These are phyloP conservation scores for Chaetorhynchus papuensis DNA, from an alignment of 2,113 vertebrate genomes.

Conservation along the genomic window DNA sequence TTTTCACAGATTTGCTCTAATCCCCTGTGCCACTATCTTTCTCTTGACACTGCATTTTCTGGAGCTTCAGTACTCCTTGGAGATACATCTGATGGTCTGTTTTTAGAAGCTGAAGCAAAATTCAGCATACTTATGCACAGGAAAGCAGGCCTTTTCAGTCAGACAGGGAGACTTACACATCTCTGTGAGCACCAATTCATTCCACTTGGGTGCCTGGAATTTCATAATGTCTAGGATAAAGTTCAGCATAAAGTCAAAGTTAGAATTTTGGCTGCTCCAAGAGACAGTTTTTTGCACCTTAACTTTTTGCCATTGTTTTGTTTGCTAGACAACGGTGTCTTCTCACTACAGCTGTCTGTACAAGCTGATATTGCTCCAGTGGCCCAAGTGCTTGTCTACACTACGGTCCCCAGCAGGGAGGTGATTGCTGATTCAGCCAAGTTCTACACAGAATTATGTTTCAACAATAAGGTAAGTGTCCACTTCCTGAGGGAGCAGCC, in stretches of 20 bases:
- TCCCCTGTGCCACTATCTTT: neutral
- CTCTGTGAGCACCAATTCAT: neutral
- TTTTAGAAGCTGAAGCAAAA: neutral
- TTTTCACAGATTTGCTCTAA: neutral
- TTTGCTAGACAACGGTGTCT: slow-evolving; percentile 64
- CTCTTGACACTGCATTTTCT: neutral
- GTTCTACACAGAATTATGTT: slow-evolving; percentile 76
- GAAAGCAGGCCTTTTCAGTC: neutral
- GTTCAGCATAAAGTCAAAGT: neutral
- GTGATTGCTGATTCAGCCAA: slow-evolving; percentile 79
- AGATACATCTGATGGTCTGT: neutral
- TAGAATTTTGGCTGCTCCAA: neutral
- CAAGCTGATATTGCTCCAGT: slow-evolving; percentile 71
- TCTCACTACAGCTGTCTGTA: slow-evolving; percentile 61
- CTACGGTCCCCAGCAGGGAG: slow-evolving; percentile 74
- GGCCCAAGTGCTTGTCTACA: slow-evolving; percentile 80
- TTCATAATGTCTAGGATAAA: neutral
- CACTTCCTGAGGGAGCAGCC: neutral
- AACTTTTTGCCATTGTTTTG: neutral
- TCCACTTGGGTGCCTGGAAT: neutral
- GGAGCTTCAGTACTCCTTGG: neutral
- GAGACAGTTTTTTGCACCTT: neutral
- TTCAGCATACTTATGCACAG: neutral
- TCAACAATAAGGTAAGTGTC: slow-evolving; percentile 80
- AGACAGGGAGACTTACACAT: neutral